These are phyloP conservation scores for Heterocephalus glaber DNA, from an alignment of 2,113 vertebrate genomes.

Conservation along the genomic window DNA sequence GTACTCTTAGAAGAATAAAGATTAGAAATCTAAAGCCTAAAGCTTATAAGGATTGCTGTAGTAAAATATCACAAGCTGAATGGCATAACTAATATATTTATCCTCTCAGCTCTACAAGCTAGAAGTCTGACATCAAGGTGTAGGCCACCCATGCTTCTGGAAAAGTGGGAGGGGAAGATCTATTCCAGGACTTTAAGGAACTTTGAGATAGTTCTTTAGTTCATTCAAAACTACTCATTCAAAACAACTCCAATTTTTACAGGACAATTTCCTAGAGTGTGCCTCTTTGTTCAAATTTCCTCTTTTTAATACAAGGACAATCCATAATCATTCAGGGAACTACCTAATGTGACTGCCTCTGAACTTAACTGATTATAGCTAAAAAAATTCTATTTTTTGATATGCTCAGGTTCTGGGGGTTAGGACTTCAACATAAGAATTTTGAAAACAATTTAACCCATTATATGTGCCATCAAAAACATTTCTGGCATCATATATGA, in stretches of 20 bases:
- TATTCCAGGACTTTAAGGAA: not conserved
- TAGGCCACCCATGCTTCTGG: not conserved
- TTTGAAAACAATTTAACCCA: not conserved
- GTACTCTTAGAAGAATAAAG: not conserved
- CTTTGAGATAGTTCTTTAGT: not conserved
- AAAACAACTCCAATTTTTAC: not conserved
- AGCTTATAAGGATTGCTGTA: not conserved
- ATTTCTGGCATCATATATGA: not conserved
- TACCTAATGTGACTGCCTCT: fast-evolving
- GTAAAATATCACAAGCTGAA: not conserved
- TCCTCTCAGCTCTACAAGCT: not conserved
- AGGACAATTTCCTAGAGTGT: not conserved
- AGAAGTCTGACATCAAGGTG: not conserved
- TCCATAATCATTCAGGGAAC: not conserved
- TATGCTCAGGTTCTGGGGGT: not conserved
- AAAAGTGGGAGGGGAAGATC: not conserved
- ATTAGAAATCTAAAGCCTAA: not conserved
- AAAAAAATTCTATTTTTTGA: not conserved
- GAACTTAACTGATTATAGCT: not conserved
- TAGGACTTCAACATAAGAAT: not conserved
- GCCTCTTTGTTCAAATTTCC: not conserved
- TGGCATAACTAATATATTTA: not conserved
- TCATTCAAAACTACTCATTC: not conserved
- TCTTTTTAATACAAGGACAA: not conserved
- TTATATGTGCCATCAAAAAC: not conserved